Conservation (phyloP, 1,140 invertebrate species). For the Patella vulgata region DNA sequence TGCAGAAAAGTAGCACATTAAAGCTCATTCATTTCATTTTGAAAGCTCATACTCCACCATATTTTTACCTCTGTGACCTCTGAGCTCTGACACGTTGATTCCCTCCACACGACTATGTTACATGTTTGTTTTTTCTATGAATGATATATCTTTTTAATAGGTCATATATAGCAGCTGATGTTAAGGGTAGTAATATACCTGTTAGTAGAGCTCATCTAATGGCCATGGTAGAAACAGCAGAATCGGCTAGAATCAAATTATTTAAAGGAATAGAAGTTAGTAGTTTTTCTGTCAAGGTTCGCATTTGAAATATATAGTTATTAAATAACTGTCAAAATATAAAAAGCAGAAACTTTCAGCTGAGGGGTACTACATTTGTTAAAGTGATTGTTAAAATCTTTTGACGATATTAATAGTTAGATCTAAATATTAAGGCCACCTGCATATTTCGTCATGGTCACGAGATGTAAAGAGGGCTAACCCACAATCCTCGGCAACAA, state of each 20-base stretch:
- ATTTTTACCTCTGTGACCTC: too few relatives aligned
- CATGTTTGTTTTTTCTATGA: too few relatives aligned
- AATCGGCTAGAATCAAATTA: conserved; percentile 60
- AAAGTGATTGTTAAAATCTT: neutral
- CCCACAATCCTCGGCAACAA: too few relatives aligned
- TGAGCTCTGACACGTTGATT: too few relatives aligned
- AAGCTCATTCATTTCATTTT: too few relatives aligned
- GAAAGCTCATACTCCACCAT: too few relatives aligned
- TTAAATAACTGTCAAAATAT: neutral
- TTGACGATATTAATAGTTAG: neutral
- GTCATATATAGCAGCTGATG: conserved; percentile 44
- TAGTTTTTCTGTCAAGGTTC: neutral
- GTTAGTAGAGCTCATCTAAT: conserved; percentile 48
- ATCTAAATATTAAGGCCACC: neutral
- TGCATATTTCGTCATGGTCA: too few relatives aligned
- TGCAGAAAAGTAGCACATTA: too few relatives aligned
- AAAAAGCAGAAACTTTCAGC: neutral
- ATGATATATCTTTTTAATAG: conserved; percentile 33
- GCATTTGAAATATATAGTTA: neutral
- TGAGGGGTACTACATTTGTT: neutral
- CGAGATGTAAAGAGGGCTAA: too few relatives aligned
- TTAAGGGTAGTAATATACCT: conserved; percentile 42
- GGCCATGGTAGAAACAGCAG: conserved; percentile 52
- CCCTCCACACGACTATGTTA: too few relatives aligned
- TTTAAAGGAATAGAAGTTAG: conserved; percentile 59